A percentile compares a stretch with the other conserved stretches of the same genome.
phyloP scores from a whole-genome alignment of 2,888 invertebrate species.

The Amphipoea lucens region DNA sequence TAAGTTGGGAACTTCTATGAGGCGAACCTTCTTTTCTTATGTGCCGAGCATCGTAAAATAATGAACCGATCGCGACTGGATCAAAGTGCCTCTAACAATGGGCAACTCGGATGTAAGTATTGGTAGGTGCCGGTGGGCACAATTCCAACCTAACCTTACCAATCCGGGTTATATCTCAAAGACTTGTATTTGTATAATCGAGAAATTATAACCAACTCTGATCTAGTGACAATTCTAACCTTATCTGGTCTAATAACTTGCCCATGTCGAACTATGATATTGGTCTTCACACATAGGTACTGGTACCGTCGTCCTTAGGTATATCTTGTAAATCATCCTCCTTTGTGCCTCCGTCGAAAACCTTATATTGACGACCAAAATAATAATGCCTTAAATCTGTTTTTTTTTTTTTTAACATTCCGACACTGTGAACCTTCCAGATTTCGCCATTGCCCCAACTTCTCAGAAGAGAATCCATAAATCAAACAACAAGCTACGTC shows the following conservation, averaged over 20 bases:
- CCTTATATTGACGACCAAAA: too few species aligned
- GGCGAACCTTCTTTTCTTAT: background rate
- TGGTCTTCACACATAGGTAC: background rate
- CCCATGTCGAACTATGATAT: background rate
- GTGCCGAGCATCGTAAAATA: constrained; percentile 3
- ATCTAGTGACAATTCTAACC: background rate
- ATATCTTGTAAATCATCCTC: background rate
- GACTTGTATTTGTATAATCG: background rate
- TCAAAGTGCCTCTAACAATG: constrained; percentile 7
- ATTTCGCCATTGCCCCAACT: background rate
- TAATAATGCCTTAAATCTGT: background rate
- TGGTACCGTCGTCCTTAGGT: too few species aligned
- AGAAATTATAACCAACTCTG: background rate
- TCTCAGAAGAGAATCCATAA: background rate
- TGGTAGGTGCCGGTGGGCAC: background rate
- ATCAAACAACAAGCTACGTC: background rate
- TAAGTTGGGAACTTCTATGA: background rate
- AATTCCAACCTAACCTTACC: background rate
- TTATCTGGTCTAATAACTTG: background rate
- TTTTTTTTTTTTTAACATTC: background rate
- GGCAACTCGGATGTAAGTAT: background rate
- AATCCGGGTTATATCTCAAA: too few species aligned
- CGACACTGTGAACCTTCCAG: too few species aligned
- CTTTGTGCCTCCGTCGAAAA: background rate
- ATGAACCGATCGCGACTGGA: constrained; percentile 7